Evolutionary conservation across 2,797 vertebrate species (phyloP), one percentile per base, ranked within the genome.

Genomic region (Corythornis leucogaster): DNA sequence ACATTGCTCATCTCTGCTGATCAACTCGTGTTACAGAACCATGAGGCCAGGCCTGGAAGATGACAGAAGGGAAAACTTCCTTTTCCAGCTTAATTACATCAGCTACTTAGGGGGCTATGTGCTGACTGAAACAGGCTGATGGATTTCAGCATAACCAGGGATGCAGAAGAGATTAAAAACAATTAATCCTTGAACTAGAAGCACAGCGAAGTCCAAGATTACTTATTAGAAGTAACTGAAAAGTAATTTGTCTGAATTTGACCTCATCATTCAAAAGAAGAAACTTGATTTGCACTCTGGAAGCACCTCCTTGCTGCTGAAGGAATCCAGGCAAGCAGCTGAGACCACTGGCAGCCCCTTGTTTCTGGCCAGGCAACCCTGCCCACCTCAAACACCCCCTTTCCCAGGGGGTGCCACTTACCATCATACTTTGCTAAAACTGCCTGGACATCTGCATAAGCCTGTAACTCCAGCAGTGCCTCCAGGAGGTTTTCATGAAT

Each of bases 381-480:
- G 76, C 33, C 42, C 50, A 31, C 5, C 19, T 42, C 67, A 45
- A 31, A 1, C 43, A 62, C 5, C 8, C 18, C 31, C 11, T 5
- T 70, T 55, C 45, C 69, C 66, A 55, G 33, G 2, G 88, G 50
- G 10, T 19, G 24, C 68, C 89, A 85, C 98, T 97, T 94, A 99
- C 99, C 99, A 70, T 99, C 99, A 86, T 99, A 99, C 98, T 99
- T 99, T n/a, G 99, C 99, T 73, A 99, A 97, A 88, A 99, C 99
- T 95, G 99, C 99, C 97, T 99, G 99, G 84, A 99, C 99, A 97
- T 99, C 99, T 92, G 99, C 99, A 21, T 99, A 99, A 43, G 99
- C 99, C 95, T 99, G 99, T 81, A 99, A 97, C 96, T 99, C 99
- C 97, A 99, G 97, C 93, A 99, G 98, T 18, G 99, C 98, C 97